These are phyloP conservation scores for Latrodectus elegans DNA, from an alignment of 2,888 invertebrate species.

Conservation along the genomic window DNA sequence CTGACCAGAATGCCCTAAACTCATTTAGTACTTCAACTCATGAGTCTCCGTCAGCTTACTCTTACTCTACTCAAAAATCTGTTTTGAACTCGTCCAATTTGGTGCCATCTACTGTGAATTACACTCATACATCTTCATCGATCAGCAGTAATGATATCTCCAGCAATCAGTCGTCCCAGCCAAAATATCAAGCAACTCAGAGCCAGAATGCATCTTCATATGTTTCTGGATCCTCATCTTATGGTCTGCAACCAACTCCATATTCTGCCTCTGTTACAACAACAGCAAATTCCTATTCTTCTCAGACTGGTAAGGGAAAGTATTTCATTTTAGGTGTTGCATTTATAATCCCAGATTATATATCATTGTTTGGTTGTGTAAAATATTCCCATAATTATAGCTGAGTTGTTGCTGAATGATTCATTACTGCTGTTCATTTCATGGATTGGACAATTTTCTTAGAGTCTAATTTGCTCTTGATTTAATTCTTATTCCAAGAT, in stretches of 20 bases:
- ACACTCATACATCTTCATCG: constrained; percentile 53
- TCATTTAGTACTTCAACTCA: constrained; percentile 56
- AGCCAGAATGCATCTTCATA: constrained; percentile 53
- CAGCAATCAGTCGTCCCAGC: constrained; percentile 35
- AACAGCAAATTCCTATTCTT: constrained; percentile 55
- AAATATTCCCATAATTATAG: no score
- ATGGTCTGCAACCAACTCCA: constrained; percentile 53
- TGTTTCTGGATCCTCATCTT: constrained; percentile 47
- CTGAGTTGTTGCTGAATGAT: no score
- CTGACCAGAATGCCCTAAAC: constrained; percentile 52
- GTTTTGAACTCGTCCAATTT: constrained; percentile 61
- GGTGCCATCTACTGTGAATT: constrained; percentile 56
- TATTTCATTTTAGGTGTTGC: no score
- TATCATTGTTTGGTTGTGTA: no score
- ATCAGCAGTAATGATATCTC: constrained; percentile 28
- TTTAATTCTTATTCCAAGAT: no score
- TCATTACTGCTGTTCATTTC: no score
- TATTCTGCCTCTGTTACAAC: constrained; percentile 60
- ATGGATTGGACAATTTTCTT: no score
- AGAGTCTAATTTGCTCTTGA: no score
- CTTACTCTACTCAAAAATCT: constrained; percentile 63
- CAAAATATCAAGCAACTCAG: constrained; percentile 62
- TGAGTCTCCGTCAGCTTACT: constrained; percentile 50
- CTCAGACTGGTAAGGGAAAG: constrained; percentile 55
- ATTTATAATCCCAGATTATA: no score